Evolutionary conservation across 2,113 vertebrate species (phyloP).

Genomic region (Scomber scombrus): DNA sequence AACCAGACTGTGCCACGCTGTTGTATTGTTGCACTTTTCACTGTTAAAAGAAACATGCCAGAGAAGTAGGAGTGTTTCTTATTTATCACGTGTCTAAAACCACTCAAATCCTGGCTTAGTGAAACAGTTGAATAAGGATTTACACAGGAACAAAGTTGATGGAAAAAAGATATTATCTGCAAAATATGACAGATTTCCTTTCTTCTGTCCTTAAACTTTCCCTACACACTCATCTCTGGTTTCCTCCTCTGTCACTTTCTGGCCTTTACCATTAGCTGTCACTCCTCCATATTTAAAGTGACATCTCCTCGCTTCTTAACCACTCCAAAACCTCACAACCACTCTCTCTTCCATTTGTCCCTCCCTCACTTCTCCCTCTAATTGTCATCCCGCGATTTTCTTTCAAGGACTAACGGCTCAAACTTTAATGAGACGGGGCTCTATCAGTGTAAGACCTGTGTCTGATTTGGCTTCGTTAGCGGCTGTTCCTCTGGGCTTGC

Average conservation of each 20-base stretch:
- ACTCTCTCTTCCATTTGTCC: constrained; percentile 43
- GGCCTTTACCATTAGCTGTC: constrained; percentile 51
- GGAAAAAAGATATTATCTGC: background rate
- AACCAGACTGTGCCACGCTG: background rate
- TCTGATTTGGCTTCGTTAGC: constrained; percentile 74
- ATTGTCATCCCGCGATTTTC: constrained; percentile 71
- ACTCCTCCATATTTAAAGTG: constrained; percentile 64
- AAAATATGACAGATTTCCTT: background rate
- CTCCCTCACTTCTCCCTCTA: constrained; percentile 51
- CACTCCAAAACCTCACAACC: constrained; percentile 40
- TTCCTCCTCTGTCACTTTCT: background rate
- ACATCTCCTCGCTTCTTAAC: constrained; percentile 40
- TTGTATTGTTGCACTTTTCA: background rate
- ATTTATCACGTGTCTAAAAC: background rate
- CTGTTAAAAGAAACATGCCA: background rate
- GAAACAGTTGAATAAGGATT: background rate
- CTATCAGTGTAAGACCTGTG: constrained; percentile 68
- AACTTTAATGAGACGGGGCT: constrained; percentile 80
- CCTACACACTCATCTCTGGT: background rate
- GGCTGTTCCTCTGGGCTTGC: constrained; percentile 77
- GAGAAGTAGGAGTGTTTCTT: background rate
- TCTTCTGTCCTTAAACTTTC: background rate
- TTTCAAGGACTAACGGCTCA: constrained; percentile 61
- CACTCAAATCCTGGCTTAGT: too few relatives aligned
- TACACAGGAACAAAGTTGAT: background rate